A percentile compares a stretch with the other conserved stretches of the same genome.
Conservation (phyloP, 2,797 vertebrate species). For the Naso thynnoides region DNA sequence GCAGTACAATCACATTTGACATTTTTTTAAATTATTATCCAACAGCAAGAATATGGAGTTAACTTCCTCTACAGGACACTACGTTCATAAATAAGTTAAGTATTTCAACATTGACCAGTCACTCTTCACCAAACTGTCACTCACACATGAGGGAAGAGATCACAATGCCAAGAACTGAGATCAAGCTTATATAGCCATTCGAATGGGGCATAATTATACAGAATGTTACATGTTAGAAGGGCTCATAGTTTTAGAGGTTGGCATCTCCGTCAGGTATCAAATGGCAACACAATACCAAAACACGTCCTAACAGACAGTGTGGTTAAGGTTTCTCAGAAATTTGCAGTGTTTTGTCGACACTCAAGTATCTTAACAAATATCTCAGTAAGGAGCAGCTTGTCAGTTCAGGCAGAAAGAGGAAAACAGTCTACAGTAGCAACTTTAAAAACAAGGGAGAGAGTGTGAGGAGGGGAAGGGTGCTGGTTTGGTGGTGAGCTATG, state of each 20-base stretch:
- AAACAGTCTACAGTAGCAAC: constrained; percentile 81
- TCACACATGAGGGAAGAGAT: constrained; percentile 84
- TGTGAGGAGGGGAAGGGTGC: constrained; percentile 51
- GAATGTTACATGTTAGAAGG: constrained; percentile 46
- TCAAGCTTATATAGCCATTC: constrained; percentile 44
- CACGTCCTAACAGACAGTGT: constrained; percentile 54
- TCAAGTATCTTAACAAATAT: constrained; percentile 67
- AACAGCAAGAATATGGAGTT: constrained; percentile 89
- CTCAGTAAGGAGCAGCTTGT: constrained; percentile 75
- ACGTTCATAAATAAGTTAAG: constrained; percentile 94
- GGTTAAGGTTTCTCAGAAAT: constrained; percentile 52
- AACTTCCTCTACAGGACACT: constrained; percentile 90
- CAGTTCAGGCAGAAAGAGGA: constrained; percentile 75
- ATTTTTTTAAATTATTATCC: constrained; percentile 78
- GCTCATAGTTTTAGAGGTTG: constrained; percentile 47
- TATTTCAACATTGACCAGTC: constrained; percentile 92
- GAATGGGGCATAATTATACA: constrained; percentile 52
- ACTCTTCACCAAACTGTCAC: constrained; percentile 89
- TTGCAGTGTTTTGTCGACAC: constrained; percentile 73
- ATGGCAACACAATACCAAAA: constrained; percentile 42
- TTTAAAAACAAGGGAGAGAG: constrained; percentile 42
- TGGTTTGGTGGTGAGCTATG: constrained; percentile 64
- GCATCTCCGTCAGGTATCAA: constrained; percentile 51
- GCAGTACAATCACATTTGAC: constrained; percentile 90
- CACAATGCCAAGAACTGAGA: constrained; percentile 75